phyloP scores from a whole-genome alignment of 2,888 invertebrate species.

The Luperina nickerlii region DNA sequence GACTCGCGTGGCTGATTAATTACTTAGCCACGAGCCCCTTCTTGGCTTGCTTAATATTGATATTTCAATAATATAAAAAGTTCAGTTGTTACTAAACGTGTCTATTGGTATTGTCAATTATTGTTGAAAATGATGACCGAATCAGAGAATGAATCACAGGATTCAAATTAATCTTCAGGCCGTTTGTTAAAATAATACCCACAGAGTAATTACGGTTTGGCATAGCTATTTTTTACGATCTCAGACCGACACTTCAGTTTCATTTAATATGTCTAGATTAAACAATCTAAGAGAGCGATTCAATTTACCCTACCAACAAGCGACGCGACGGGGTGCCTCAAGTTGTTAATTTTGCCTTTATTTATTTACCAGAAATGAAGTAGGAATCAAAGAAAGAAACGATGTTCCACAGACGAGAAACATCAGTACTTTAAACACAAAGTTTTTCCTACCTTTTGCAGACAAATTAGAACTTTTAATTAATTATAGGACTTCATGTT shows the following conservation, averaged over 20 bases:
- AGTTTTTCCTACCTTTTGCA: slow-evolving; percentile 64
- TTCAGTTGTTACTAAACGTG: not conserved
- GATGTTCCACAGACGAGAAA: slow-evolving; percentile 38
- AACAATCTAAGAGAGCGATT: slow-evolving; percentile 79
- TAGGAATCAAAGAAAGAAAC: slow-evolving; percentile 57
- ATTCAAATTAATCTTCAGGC: not conserved
- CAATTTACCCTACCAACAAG: slow-evolving; percentile 80
- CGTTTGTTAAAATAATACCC: not conserved
- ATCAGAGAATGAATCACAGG: not conserved
- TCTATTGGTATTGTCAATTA: not conserved
- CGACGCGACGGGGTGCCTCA: slow-evolving; percentile 66
- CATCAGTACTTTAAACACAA: slow-evolving; percentile 42
- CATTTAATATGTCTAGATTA: slow-evolving; percentile 73
- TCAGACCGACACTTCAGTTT: slow-evolving; percentile 25
- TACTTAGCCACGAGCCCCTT: not conserved
- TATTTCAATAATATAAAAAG: not conserved
- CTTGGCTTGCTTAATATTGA: not conserved
- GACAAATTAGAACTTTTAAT: slow-evolving; percentile 72
- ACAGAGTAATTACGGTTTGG: slow-evolving; percentile 7
- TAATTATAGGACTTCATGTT: slow-evolving; percentile 69
- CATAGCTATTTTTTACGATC: slow-evolving; percentile 15
- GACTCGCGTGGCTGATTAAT: too few species aligned
- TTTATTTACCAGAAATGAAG: slow-evolving; percentile 67
- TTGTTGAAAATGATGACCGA: not conserved
- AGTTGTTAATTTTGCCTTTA: slow-evolving; percentile 74